Evolutionary conservation across 2,797 vertebrate species (phyloP), one percentile per base, ranked within the genome.

Genomic region (Melanogrammus aeglefinus): DNA sequence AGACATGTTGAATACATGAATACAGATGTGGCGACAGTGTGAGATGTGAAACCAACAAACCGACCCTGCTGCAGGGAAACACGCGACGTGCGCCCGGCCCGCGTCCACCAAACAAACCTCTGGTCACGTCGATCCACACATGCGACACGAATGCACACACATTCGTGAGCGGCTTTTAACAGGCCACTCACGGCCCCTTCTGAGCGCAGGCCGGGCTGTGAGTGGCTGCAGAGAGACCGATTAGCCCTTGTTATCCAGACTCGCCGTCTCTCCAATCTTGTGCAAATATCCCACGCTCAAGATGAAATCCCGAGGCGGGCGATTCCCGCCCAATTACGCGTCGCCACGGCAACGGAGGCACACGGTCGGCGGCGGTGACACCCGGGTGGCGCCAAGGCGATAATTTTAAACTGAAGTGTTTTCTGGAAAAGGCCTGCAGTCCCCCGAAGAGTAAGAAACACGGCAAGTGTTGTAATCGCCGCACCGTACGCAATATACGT

Each of bases 301-400:
- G 91, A 87, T 80, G 82, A 88, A 83, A 83, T 77, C 83, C 69
- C 81, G 57, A 70, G 79, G 83, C 79, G 70, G 85, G 81, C 78
- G 82, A 89, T 89, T 88, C 83, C 87, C 85, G 6, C 35, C 77
- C 80, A 90, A 88, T 91, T 91, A 88, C 80, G 81, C 83, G 47
- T 81, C 84, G 88, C 90, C 88, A 90, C 82, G 83, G 86, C 76
- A 44, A 82, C 81, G 91, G 89, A 91, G 90, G 88, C 83, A 75
- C 83, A 90, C 80, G 79, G 83, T 81, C 81, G 79, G 81, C 78
- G 80, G 74, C 51, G 31, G 73, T 31, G 83, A 76, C 4, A 39
- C 75, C 75, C 31, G 31, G 83, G 79, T 85, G 85, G 85, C 16
- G 18, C 44, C 18, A n/a, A 57, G 51, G 18, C 21, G 18, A 57